Conservation (phyloP, 2,888 invertebrate species). For the Lepetodrilus schrolli region DNA sequence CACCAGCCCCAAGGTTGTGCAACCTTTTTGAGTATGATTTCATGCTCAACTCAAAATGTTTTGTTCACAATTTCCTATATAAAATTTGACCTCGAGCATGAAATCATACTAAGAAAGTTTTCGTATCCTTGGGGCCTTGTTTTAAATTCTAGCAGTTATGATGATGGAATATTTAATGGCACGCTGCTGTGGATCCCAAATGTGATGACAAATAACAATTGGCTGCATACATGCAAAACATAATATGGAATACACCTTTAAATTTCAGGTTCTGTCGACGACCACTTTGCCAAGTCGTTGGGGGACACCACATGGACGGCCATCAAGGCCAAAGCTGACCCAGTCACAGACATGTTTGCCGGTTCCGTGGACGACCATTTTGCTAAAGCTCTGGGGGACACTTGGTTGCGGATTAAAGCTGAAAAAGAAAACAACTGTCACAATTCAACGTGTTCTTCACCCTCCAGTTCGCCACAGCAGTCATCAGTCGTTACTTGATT, state of each 20-base stretch:
- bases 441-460: conserved; percentile 28
- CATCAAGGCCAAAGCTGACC: conserved; percentile 65
- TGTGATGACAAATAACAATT: too few relatives aligned
- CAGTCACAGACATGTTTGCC: conserved; percentile 46
- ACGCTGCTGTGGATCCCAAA: too few relatives aligned
- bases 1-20: too few relatives aligned
- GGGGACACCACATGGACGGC: conserved; percentile 83
- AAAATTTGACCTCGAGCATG: too few relatives aligned
- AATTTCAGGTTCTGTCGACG: conserved; percentile 83
- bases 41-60: too few relatives aligned
- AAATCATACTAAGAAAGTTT: too few relatives aligned
- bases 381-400: conserved; percentile 88
- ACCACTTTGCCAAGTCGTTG: conserved; percentile 92
- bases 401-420: conserved; percentile 80
- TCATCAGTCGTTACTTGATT: conserved; percentile 8
- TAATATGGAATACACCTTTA: conserved; percentile 34
- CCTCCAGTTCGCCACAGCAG: conserved; percentile 20
- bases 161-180: too few relatives aligned
- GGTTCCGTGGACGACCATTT: conserved; percentile 89
- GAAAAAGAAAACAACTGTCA: conserved; percentile 52
- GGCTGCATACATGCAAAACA: too few relatives aligned
- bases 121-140: too few relatives aligned
- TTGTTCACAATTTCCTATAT: too few relatives aligned
- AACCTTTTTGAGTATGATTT: neutral
- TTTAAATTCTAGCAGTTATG: too few relatives aligned